A percentile compares a stretch with the other conserved stretches of the same genome.
phyloP scores from a whole-genome alignment of 2,888 invertebrate genomes.

The Mystacides longicornis region DNA sequence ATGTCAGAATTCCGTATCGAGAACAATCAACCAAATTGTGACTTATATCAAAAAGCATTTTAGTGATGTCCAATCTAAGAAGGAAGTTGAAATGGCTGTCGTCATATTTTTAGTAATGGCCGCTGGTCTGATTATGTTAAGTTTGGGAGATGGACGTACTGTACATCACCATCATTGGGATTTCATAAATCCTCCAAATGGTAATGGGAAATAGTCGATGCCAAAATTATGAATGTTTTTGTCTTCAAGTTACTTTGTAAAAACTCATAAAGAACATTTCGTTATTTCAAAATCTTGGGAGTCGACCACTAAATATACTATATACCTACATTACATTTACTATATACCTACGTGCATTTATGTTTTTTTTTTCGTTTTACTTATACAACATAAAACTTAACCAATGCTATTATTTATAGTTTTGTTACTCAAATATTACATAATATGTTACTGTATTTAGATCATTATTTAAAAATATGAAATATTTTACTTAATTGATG shows the following conservation, averaged over 20 bases:
- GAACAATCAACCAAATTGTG: constrained; percentile 62
- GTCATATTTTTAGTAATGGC: constrained; percentile 73
- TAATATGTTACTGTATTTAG: no score
- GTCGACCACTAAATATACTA: no score
- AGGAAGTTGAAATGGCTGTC: constrained; percentile 67
- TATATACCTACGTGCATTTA: no score
- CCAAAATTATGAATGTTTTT: no score
- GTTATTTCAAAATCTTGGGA: neutral
- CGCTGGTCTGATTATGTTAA: constrained; percentile 68
- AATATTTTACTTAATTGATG: no score
- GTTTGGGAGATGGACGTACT: constrained; percentile 62
- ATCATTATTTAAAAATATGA: no score
- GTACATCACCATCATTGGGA: constrained; percentile 84
- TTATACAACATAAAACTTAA: no score
- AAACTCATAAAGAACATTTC: neutral
- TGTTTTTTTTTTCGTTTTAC: no score
- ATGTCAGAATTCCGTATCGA: constrained; percentile 56
- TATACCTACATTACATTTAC: no score
- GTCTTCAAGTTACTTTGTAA: neutral
- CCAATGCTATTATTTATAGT: no score
- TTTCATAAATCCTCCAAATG: constrained; percentile 78
- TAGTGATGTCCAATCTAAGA: constrained; percentile 58
- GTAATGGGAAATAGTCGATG: constrained; percentile 41
- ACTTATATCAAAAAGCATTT: constrained; percentile 55
- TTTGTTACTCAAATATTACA: no score